A percentile compares a stretch with the other conserved stretches of the same genome.
These are phyloP conservation scores for Elysia crispata DNA, from an alignment of 2,888 invertebrate species.

Conservation along the genomic window DNA sequence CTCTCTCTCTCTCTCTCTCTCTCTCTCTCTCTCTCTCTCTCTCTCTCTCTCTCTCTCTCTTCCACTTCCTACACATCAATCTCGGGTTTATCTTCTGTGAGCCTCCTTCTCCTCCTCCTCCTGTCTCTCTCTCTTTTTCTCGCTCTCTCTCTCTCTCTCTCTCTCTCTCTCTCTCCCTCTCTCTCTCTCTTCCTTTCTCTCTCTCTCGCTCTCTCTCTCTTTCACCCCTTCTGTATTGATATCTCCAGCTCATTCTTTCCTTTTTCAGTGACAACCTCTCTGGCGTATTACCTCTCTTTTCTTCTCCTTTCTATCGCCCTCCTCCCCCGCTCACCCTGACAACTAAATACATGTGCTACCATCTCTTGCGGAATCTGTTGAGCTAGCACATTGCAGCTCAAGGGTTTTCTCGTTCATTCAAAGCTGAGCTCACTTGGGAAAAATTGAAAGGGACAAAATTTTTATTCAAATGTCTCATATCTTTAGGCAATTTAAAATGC, in stretches of 20 bases:
- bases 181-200: slow-evolving; percentile 24
- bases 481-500: too few relatives aligned
- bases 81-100: slow-evolving; percentile 17
- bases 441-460: too few relatives aligned
- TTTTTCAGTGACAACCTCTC: too few relatives aligned
- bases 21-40: slow-evolving; percentile 27
- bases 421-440: too few relatives aligned
- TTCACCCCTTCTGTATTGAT: too few relatives aligned
- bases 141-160: slow-evolving; percentile 30
- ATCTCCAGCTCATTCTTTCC: too few relatives aligned
- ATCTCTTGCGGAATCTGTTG: too few relatives aligned
- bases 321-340: background rate
- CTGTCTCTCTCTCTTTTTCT: slow-evolving; percentile 32
- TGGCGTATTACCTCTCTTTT: background rate
- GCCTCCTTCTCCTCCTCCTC: too few relatives aligned
- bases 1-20: slow-evolving; percentile 26
- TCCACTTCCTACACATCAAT: background rate
- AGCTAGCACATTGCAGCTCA: too few relatives aligned
- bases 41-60: slow-evolving; percentile 30
- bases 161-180: slow-evolving; percentile 34
- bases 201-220: too few relatives aligned
- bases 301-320: background rate
- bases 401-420: too few relatives aligned
- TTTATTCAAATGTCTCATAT: too few relatives aligned
- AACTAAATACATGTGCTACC: background rate